Percentiles rank a stretch among this genome's conserved stretches.
phyloP scores from a whole-genome alignment of 2,113 vertebrate species.

The Australoheros scitulus region DNA sequence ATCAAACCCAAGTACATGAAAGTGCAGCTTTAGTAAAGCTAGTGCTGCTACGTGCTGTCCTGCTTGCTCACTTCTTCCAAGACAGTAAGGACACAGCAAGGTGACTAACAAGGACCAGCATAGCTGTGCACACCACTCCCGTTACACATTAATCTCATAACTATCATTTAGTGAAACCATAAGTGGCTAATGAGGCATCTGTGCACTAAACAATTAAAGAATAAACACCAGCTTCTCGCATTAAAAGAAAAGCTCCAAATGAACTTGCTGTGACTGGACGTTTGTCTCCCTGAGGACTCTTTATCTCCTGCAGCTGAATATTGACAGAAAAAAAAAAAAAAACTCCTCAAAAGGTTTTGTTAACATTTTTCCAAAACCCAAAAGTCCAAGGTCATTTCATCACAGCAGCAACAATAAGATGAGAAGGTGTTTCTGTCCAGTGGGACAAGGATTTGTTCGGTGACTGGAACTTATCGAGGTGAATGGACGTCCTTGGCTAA shows the following conservation, averaged over 20 bases:
- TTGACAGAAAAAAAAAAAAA: constrained; percentile 1
- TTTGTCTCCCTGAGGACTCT: constrained; percentile 13
- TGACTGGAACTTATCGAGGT: background rate
- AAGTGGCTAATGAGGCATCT: constrained; percentile 31
- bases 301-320: constrained; percentile 11
- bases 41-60: background rate
- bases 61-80: background rate
- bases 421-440: constrained; percentile 25
- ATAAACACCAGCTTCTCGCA: background rate
- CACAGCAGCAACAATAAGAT: constrained; percentile 17
- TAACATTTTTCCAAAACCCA: constrained; percentile 11
- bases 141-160: constrained; percentile 10
- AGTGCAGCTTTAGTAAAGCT: background rate
- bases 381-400: constrained; percentile 47
- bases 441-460: constrained; percentile 16
- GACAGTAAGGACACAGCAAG: background rate
- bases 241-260: constrained; percentile 9
- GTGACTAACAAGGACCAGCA: background rate
- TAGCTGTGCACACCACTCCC: background rate
- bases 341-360: constrained; percentile 4
- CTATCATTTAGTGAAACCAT: background rate
- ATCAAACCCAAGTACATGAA: background rate
- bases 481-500: constrained; percentile 35
- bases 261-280: background rate
- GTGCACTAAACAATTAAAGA: constrained; percentile 8